Evolutionary conservation across 1,140 invertebrate genomes (phyloP).

Genomic region (Lasaia peninsularis): DNA sequence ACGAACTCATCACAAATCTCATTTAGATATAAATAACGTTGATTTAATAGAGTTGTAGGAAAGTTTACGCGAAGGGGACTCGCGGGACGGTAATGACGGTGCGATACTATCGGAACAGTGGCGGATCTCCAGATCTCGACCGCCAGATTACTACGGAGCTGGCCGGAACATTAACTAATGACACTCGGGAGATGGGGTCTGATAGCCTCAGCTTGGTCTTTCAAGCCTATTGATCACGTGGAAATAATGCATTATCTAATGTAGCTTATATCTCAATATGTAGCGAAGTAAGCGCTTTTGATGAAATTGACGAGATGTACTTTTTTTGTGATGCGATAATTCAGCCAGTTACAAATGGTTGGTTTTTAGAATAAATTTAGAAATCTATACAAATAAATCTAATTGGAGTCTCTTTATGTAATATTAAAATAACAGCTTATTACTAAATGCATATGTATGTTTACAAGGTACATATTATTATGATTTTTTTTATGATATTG

Average conservation of each 20-base stretch:
- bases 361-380: too few relatives aligned
- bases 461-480: too few relatives aligned
- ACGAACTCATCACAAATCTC: slow-evolving; percentile 5
- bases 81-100: slow-evolving; percentile 42
- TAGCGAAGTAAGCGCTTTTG: too few relatives aligned
- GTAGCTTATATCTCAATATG: too few relatives aligned
- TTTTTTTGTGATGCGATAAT: too few relatives aligned
- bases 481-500: too few relatives aligned
- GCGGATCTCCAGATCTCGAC: slow-evolving; percentile 42
- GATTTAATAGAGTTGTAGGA: slow-evolving; percentile 42
- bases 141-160: slow-evolving; percentile 53
- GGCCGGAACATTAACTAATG: slow-evolving; percentile 70
- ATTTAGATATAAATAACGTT: slow-evolving; percentile 6
- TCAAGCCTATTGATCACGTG: neutral
- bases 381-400: too few relatives aligned
- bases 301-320: too few relatives aligned
- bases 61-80: slow-evolving; percentile 29
- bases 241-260: neutral
- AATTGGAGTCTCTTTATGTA: too few relatives aligned
- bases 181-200: slow-evolving; percentile 49
- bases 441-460: too few relatives aligned
- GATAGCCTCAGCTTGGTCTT: slow-evolving; percentile 33
- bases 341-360: too few relatives aligned
- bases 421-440: too few relatives aligned
- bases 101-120: slow-evolving; percentile 47